Evolutionary conservation across 2,797 vertebrate species (phyloP).

Genomic region (Picus viridis): DNA sequence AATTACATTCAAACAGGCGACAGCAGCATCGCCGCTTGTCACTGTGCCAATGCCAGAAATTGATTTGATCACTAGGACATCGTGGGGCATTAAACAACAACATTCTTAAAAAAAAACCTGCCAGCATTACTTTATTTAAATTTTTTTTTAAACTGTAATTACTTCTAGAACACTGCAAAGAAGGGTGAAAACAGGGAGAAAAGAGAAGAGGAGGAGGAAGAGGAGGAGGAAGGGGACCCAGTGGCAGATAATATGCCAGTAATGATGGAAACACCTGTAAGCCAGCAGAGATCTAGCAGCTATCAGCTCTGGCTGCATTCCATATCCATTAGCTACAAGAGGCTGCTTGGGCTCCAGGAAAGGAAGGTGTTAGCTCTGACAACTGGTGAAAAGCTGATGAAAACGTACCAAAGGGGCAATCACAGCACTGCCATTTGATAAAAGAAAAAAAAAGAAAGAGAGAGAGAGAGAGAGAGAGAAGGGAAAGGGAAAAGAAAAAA

Average conservation of each 20-base stretch:
- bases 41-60: constrained; percentile 70
- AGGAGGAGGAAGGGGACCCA: constrained; percentile 39
- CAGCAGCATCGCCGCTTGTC: constrained; percentile 73
- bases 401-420: constrained; percentile 76
- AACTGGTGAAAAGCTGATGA: constrained; percentile 76
- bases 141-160: constrained; percentile 61
- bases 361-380: constrained; percentile 73
- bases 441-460: not conserved
- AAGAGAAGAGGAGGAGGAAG: not conserved
- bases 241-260: constrained; percentile 45
- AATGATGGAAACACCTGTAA: constrained; percentile 78
- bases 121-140: not conserved
- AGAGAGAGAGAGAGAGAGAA: not conserved
- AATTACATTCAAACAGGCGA: constrained; percentile 86
- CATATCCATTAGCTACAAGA: constrained; percentile 77
- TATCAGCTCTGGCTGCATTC: constrained; percentile 76
- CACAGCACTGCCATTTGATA: constrained; percentile 67
- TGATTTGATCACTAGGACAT: constrained; percentile 76
- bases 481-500: constrained; percentile 61
- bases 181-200: constrained; percentile 9
- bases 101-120: constrained; percentile 58
- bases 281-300: constrained; percentile 70
- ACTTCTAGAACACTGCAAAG: constrained; percentile 50
- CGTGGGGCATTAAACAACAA: constrained; percentile 71
- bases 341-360: constrained; percentile 65